Evolutionary conservation across 2,888 invertebrate genomes (phyloP).

Genomic region (Pollenia amentaria): DNA sequence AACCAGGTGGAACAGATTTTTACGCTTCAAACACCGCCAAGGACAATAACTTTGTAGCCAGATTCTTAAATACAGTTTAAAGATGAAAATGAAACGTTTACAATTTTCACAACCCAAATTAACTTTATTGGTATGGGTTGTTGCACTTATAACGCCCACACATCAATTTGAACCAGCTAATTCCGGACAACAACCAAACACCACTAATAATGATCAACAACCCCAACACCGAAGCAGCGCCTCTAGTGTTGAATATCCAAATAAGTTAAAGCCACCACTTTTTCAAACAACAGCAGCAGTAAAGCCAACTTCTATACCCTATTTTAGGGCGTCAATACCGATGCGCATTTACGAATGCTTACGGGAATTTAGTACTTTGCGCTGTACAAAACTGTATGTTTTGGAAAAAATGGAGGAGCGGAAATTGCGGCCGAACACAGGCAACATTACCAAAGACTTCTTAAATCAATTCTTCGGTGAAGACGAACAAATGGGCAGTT

Average conservation of each 20-base stretch:
- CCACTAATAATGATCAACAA: slow-evolving; percentile 56
- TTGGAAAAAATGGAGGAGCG: slow-evolving; percentile 85
- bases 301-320: slow-evolving; percentile 77
- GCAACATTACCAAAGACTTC: slow-evolving; percentile 82
- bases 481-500: slow-evolving; percentile 79
- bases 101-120: slow-evolving; percentile 15
- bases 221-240: slow-evolving; percentile 41
- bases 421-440: slow-evolving; percentile 77
- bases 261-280: slow-evolving; percentile 20
- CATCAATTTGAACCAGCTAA: slow-evolving; percentile 68
- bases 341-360: slow-evolving; percentile 83
- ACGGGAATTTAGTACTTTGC: slow-evolving; percentile 84
- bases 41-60: neutral
- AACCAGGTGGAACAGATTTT: slow-evolving; percentile 49
- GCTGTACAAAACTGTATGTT: slow-evolving; percentile 86
- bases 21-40: slow-evolving; percentile 37
- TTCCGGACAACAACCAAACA: slow-evolving; percentile 51
- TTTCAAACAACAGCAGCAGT: neutral
- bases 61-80: neutral
- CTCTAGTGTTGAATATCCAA: slow-evolving; percentile 67
- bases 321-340: slow-evolving; percentile 83
- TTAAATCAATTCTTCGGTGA: slow-evolving; percentile 82
- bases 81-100: slow-evolving; percentile 31
- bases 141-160: slow-evolving; percentile 63
- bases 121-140: slow-evolving; percentile 69